Evolutionary conservation across 92 coral and sea anemone genomes (phyloP), one percentile per base, ranked within the genome.

Genomic region (Parazoanthus swiftii): DNA sequence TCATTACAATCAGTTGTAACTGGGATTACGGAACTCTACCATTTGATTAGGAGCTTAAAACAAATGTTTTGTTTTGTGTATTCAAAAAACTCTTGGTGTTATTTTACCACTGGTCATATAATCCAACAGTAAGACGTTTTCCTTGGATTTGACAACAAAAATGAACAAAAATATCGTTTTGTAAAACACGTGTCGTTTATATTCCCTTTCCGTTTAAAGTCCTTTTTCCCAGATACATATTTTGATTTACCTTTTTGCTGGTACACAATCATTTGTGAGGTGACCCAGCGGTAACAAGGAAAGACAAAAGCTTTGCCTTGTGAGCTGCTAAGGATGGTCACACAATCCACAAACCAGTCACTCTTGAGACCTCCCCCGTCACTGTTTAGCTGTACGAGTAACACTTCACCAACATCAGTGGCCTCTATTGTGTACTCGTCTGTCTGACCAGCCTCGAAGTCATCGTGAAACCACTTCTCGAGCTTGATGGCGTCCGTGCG

Each of bases 241-340:
- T 50, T 25, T 65, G 20, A 36, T 81, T 4, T 85, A 91, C 94
- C 94, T 86, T 81, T 89, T 26, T 91, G 91, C 76, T 89, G 90
- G 54, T 85, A 91, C 76, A 91, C 82, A 67, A 86, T 48, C 20
- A 88, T 81, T 58, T 91, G 91, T 54, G 83, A 50, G 3, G 87
- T 85, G 33, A 94, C 92, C 95, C 97, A 94, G 85, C 95, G 93
- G 83, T 85, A 92, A 71, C 97, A 94, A 18, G 97, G 97, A 74
- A 94, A 94, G 67, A 77, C 85, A 65, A 86, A 90, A 56, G 90
- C 76, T 67, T 73, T 86, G n/a, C 80, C 89, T 18, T 88, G 89
- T 43, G 81, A 58, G 56, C 87, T 81, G 51, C 90, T 86, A 23
- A 73, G 72, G 67, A 93, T 58, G 2, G 85, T 89, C 83, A 93